Evolutionary conservation across 2,888 invertebrate genomes (phyloP), one percentile per base, ranked within the genome.

Genomic region (Anarsia innoxiella): DNA sequence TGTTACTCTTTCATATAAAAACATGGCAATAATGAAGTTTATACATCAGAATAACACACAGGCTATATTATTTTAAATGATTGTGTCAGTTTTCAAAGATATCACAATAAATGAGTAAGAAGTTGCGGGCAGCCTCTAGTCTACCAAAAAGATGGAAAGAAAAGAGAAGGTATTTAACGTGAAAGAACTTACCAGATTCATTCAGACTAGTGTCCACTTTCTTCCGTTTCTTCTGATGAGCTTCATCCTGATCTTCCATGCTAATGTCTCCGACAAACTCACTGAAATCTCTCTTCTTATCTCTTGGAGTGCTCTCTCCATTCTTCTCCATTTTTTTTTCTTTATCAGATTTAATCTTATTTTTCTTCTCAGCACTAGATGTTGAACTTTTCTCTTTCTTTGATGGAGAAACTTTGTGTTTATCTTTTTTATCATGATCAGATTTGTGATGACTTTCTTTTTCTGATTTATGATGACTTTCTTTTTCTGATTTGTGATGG

Each of bases 131-230:
- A n/a, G n/a, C n/a, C n/a, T n/a, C n/a, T n/a, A n/a, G n/a, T n/a
- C n/a, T n/a, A n/a, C n/a, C n/a, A n/a, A n/a, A n/a, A n/a, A n/a
- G n/a, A n/a, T n/a, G n/a, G n/a, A n/a, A n/a, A n/a, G n/a, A n/a
- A n/a, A n/a, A n/a, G n/a, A n/a, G n/a, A n/a, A n/a, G n/a, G n/a
- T n/a, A n/a, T 19, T 19, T 5, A 19, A 19, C 8, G 19, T 19
- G 8, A 19, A 4, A 4, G 25, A 25, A 25, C 45, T 28, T 55
- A 84, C 84, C 77, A 44, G 82, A 80, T 37, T 78, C 75, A 66
- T 82, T 82, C 0, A 77, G 56, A 32, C 69, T 73, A 36, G 60
- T 66, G 39, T 76, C 66, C n/a, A 56, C 29, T 44, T 61, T 66
- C 27, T 57, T 51, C 46, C 58, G 39, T 13, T 61, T 63, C 25